These are phyloP conservation scores for Chelmon rostratus DNA, from an alignment of 2,797 vertebrate genomes.

Conservation along the genomic window DNA sequence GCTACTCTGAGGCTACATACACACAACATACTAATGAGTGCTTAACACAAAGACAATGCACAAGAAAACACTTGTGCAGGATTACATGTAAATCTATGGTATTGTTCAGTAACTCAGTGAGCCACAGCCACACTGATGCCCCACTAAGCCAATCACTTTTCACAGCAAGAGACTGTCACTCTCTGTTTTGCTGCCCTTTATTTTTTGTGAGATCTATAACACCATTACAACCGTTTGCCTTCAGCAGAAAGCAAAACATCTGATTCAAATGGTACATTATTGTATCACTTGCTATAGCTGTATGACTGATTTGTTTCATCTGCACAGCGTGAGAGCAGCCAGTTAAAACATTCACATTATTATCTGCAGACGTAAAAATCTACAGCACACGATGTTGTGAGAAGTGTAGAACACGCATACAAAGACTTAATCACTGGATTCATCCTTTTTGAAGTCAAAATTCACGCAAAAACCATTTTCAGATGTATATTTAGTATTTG, in stretches of 20 bases:
- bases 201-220: conserved; percentile 18
- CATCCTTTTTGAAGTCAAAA: not conserved
- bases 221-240: not conserved
- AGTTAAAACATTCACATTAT: conserved; percentile 21
- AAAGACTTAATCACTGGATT: not conserved
- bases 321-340: conserved; percentile 17
- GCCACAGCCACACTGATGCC: conserved; percentile 3
- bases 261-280: conserved; percentile 1
- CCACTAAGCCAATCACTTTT: conserved; percentile 28
- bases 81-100: not conserved
- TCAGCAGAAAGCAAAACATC: not conserved
- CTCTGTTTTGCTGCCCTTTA: conserved; percentile 23
- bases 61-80: not conserved
- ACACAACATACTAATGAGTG: not conserved
- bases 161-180: conserved; percentile 30
- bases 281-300: not conserved
- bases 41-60: conserved; percentile 25
- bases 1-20: not conserved
- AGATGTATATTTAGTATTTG: not conserved
- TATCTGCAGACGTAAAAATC: not conserved
- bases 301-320: conserved; percentile 3
- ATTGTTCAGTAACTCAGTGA: conserved; percentile 4
- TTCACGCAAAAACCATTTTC: not conserved
- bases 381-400: not conserved
- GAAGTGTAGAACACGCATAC: not conserved